Evolutionary conservation across 2,888 invertebrate genomes (phyloP).

Genomic region (Nudaria mundana): DNA sequence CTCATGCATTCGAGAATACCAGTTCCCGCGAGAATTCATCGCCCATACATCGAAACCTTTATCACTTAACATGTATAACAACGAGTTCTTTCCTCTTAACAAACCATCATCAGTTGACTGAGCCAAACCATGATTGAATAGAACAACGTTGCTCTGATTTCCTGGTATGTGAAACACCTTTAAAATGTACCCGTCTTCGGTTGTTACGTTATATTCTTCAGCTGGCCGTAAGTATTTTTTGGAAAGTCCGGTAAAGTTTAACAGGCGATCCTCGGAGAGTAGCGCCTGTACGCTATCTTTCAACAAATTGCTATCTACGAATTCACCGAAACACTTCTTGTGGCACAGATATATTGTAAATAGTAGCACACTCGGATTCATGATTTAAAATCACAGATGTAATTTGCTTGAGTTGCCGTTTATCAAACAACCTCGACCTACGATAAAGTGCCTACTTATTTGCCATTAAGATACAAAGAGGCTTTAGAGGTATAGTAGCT

Average conservation of each 20-base stretch:
- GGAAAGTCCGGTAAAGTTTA: conserved; percentile 10
- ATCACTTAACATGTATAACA: conserved; percentile 4
- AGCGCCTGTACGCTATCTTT: background rate
- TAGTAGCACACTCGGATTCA: too few relatives aligned
- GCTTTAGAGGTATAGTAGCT: too few relatives aligned
- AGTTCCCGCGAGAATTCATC: conserved; percentile 17
- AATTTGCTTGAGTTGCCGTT: too few relatives aligned
- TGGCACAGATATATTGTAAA: background rate
- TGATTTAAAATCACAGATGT: too few relatives aligned
- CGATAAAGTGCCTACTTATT: too few relatives aligned
- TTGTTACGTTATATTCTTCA: conserved; percentile 11
- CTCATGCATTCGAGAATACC: conserved; percentile 16
- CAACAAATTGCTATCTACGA: background rate
- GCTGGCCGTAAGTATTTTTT: conserved; percentile 6
- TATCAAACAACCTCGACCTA: too few relatives aligned
- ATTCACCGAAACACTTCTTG: background rate
- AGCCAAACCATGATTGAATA: conserved; percentile 2
- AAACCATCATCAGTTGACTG: conserved; percentile 11
- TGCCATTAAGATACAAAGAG: too few relatives aligned
- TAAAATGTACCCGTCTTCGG: conserved; percentile 18
- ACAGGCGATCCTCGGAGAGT: conserved; percentile 3
- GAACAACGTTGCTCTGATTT: conserved; percentile 3
- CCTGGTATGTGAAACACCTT: conserved; percentile 12
- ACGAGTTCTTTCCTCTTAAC: conserved; percentile 10
- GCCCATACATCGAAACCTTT: conserved; percentile 18